phyloP scores from a whole-genome alignment of 2,797 vertebrate species.

The Danio choprae region DNA sequence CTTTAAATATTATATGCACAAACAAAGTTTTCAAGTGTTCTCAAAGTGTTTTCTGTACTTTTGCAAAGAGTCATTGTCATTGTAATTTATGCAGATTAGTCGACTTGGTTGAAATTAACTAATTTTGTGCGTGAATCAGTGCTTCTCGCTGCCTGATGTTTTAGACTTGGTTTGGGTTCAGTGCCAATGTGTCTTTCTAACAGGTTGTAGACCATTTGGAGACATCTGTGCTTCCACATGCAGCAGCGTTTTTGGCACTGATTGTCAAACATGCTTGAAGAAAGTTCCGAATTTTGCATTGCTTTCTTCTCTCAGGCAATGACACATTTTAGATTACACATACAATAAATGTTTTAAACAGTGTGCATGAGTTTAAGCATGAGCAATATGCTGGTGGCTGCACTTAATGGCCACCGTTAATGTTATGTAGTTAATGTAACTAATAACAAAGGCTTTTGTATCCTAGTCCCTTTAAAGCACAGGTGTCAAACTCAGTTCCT shows the following conservation, averaged over 20 bases:
- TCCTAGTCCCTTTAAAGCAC: no score
- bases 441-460: no score
- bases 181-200: constrained; percentile 39
- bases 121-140: constrained; percentile 20
- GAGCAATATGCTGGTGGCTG: no score
- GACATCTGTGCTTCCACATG: constrained; percentile 27
- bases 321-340: background rate
- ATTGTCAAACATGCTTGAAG: background rate
- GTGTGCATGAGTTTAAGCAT: no score
- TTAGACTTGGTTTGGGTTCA: constrained; percentile 36
- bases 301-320: background rate
- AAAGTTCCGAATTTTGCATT: constrained; percentile 14
- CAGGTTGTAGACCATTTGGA: constrained; percentile 42
- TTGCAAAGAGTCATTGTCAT: constrained; percentile 24
- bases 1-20: constrained; percentile 15
- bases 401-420: no score
- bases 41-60: constrained; percentile 7
- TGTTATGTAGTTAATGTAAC: no score
- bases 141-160: constrained; percentile 24
- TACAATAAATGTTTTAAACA: background rate
- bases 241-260: background rate
- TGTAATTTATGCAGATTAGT: constrained; percentile 41
- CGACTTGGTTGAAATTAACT: constrained; percentile 29
- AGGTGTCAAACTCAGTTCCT: no score
- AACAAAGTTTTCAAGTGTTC: background rate